A percentile compares a stretch with the other conserved stretches of the same genome.
phyloP scores from a whole-genome alignment of 1,140 invertebrate genomes.

The Cataglyphis hispanica region DNA sequence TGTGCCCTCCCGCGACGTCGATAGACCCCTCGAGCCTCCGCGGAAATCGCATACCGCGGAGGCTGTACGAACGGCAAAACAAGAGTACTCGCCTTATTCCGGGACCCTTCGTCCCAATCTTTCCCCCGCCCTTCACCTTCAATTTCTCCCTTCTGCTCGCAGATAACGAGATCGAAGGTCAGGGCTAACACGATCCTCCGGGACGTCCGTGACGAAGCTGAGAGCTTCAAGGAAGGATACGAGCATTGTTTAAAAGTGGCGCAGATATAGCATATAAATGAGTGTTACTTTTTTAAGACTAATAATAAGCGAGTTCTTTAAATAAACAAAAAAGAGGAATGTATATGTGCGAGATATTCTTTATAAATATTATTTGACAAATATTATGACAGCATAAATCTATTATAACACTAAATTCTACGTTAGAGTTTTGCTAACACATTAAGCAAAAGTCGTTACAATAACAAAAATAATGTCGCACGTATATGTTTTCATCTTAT shows the following conservation, averaged over 20 bases:
- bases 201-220: slow-evolving; percentile 48
- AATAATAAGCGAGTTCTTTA: neutral
- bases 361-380: neutral
- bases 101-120: slow-evolving; percentile 41
- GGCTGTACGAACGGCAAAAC: slow-evolving; percentile 46
- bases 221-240: slow-evolving; percentile 11
- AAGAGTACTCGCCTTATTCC: slow-evolving; percentile 59
- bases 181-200: slow-evolving; percentile 51
- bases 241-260: slow-evolving; percentile 15
- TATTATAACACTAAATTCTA: neutral
- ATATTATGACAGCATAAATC: neutral
- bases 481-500: neutral
- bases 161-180: slow-evolving; percentile 65
- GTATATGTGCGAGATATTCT: no score
- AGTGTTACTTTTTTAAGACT: neutral
- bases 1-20: slow-evolving; percentile 43
- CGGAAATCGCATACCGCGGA: slow-evolving; percentile 59
- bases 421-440: neutral
- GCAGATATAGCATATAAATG: neutral
- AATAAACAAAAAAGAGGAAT: no score
- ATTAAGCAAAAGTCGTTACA: neutral
- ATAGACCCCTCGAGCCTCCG: slow-evolving; percentile 35
- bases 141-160: slow-evolving; percentile 42
- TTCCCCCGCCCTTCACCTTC: neutral
- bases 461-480: neutral